Conservation (phyloP, 1,140 invertebrate genomes). For the Eulimnadia texana region DNA sequence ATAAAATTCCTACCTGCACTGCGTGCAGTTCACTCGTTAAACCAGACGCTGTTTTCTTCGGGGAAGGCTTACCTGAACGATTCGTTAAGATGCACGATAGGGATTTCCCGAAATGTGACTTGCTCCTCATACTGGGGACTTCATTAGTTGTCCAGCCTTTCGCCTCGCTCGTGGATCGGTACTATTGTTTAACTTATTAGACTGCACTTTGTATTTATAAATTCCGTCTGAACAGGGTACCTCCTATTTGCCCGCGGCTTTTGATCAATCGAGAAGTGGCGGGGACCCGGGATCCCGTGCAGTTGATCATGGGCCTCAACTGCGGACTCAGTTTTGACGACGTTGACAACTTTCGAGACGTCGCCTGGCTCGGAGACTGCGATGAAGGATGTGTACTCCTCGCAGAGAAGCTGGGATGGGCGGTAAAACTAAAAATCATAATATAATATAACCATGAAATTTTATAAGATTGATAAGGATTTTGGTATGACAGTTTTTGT, state of each 20-base stretch:
- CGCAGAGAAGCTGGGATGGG: constrained; percentile 70
- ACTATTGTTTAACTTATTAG: no score
- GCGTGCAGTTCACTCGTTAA: constrained; percentile 63
- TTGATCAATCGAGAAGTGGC: constrained; percentile 71
- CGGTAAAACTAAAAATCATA: no score
- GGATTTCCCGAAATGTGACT: constrained; percentile 76
- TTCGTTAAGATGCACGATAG: constrained; percentile 48
- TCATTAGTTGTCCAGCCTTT: constrained; percentile 90
- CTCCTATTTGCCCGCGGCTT: constrained; percentile 52
- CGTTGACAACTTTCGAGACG: constrained; percentile 52
- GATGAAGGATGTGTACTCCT: constrained; percentile 66
- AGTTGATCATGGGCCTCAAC: constrained; percentile 38
- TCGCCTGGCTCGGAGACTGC: constrained; percentile 73
- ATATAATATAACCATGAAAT: no score
- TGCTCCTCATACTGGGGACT: constrained; percentile 89
- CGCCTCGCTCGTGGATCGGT: constrained; percentile 72
- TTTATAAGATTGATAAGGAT: no score
- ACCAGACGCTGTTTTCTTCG: constrained; percentile 90
- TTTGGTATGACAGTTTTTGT: no score
- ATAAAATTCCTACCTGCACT: constrained; percentile 57
- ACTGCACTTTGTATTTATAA: no score
- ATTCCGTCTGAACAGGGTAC: constrained; percentile 54
- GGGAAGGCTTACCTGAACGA: constrained; percentile 63
- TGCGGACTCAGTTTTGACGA: constrained; percentile 50
- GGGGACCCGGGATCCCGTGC: constrained; percentile 38